Evolutionary conservation across 2,888 invertebrate species (phyloP), one percentile per base, ranked within the genome.

Genomic region (Maniola hyperantus): DNA sequence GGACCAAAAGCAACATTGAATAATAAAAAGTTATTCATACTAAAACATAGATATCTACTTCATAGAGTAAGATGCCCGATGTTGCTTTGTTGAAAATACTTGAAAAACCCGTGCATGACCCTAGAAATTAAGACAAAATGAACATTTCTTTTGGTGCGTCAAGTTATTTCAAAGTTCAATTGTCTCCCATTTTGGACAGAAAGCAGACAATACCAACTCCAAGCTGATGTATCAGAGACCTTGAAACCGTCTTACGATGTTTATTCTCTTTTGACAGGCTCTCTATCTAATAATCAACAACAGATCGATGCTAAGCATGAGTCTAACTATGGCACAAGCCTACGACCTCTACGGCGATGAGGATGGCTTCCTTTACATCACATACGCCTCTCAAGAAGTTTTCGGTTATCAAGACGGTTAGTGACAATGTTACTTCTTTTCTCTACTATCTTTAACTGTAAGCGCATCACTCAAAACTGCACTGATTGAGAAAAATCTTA

Each of bases 331-430:
- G 89, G 94, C 96, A 0, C 97, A 98, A 84, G 94, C 97, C 0
- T 97, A 97, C 85, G 93, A 94, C 46, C 94, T 95, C 69, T 94
- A 96, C 76, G 94, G 95, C 57, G 96, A 96, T 73, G 95, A 95
- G 39, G 97, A 97, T 82, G 98, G 98, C 0, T 98, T 97, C 81
- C 93, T 98, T 0, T 97, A 97, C 83, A 95, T 97, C 77, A 97
- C 97, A 0, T 98, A 97, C 81, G 97, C 97, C 0, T 97, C 97
- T 33, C 97, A 97, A 89, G 97, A 97, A 91, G 96, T 96, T 75
- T 98, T 97, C 83, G 97, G 97, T 11, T 92, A 88, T 68, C 85
- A 91, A 74, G 89, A 91, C 76, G 88, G 91, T 88, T 71, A 83
- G 85, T 66, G 8, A n/a, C 4, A 15, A n/a, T n/a, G 10, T 20